These are phyloP conservation scores for Raja brachyura DNA, from an alignment of 2,113 vertebrate genomes.

Conservation along the genomic window DNA sequence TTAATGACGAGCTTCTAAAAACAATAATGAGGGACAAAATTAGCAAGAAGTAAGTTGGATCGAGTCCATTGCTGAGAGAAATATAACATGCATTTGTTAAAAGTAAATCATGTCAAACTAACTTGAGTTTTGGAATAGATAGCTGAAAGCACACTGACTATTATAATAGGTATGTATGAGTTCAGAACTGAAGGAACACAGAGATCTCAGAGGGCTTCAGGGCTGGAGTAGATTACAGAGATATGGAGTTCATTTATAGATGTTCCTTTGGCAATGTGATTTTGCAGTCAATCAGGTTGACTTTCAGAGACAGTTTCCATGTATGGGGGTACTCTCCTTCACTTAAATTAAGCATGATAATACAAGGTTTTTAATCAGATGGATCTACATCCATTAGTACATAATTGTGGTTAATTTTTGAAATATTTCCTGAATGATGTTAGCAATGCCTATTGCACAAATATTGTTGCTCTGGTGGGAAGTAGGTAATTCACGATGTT, in stretches of 20 bases:
- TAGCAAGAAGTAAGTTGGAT: no score
- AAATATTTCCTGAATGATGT: not conserved
- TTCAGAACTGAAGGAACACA: no score
- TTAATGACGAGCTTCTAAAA: no score
- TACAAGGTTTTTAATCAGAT: conserved; percentile 10
- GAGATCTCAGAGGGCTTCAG: no score
- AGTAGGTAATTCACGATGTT: not conserved
- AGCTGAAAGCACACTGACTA: no score
- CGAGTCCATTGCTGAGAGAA: no score
- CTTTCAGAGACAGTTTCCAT: not conserved
- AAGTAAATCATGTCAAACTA: no score
- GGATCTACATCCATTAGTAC: not conserved
- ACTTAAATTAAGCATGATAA: not conserved
- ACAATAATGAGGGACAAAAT: no score
- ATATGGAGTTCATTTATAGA: not conserved
- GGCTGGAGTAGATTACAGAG: no score
- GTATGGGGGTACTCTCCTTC: not conserved
- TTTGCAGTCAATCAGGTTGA: not conserved
- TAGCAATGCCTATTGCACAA: not conserved
- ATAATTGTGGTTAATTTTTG: not conserved
- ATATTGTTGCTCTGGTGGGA: not conserved
- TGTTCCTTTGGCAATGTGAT: not conserved
- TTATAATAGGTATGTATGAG: no score
- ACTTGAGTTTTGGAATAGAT: no score
- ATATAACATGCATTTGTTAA: no score